A percentile compares a stretch with the other conserved stretches of the same genome.
phyloP scores from a whole-genome alignment of 2,113 vertebrate genomes.

The Herpailurus yagouaroundi region DNA sequence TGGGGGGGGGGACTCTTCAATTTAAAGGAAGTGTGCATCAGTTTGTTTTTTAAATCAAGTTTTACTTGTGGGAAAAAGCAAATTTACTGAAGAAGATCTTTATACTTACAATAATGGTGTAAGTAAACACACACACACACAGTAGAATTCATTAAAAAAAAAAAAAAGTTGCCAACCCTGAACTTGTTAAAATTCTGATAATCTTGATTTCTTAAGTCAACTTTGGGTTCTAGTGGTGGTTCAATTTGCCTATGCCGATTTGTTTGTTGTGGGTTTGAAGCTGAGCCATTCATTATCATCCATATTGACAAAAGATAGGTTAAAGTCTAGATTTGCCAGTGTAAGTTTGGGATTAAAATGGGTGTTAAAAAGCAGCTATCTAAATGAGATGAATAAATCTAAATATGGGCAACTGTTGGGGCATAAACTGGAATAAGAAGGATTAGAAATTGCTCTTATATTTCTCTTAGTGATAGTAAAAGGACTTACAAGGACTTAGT shows the following conservation, averaged over 20 bases:
- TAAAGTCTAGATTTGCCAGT: constrained; percentile 7
- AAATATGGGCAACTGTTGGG: not conserved
- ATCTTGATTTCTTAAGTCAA: not conserved
- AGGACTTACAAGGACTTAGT: not conserved
- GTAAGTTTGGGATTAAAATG: not conserved
- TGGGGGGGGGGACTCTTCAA: not conserved
- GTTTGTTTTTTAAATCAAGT: not conserved
- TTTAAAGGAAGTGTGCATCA: not conserved
- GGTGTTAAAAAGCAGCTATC: not conserved
- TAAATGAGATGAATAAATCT: not conserved
- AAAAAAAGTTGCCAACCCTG: not conserved
- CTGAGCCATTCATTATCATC: not conserved
- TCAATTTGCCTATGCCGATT: not conserved
- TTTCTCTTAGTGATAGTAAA: not conserved
- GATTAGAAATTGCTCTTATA: not conserved
- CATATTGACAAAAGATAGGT: not conserved
- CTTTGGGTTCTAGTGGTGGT: not conserved
- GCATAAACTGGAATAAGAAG: not conserved
- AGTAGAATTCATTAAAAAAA: not conserved
- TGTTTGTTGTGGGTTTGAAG: not conserved
- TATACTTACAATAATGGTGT: not conserved
- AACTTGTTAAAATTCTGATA: not conserved
- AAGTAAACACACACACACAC: not conserved
- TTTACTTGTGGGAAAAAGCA: not conserved
- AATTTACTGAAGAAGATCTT: not conserved